These are phyloP conservation scores for Neuroscelio doddi DNA, from an alignment of 2,888 invertebrate species.

Conservation along the genomic window DNA sequence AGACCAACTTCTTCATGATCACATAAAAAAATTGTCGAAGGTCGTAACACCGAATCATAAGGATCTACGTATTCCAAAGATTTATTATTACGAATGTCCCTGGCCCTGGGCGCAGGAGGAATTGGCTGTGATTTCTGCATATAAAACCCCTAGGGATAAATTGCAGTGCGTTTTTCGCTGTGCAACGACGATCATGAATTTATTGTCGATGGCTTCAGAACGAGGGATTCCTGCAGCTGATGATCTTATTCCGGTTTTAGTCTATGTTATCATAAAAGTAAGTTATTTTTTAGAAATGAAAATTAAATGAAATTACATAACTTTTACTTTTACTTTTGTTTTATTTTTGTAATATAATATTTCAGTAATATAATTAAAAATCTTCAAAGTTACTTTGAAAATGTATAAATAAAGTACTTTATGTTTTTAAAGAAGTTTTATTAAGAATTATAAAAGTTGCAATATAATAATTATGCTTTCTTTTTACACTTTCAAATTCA, in stretches of 20 bases:
- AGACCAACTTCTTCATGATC: constrained; percentile 91
- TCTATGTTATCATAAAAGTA: constrained; percentile 96
- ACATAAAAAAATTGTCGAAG: constrained; percentile 86
- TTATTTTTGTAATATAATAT: too few relatives aligned
- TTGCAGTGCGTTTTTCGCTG: constrained; percentile 88
- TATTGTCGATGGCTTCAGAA: constrained; percentile 88
- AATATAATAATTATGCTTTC: too few relatives aligned
- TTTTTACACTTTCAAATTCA: too few relatives aligned
- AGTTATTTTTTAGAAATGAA: constrained; percentile 24
- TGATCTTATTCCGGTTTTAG: constrained; percentile 96
- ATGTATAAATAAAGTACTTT: too few relatives aligned
- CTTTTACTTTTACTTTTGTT: too few relatives aligned
- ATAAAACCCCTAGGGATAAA: constrained; percentile 92
- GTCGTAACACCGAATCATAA: constrained; percentile 86
- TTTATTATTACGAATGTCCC: constrained; percentile 92
- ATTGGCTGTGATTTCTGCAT: constrained; percentile 89
- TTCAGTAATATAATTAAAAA: too few relatives aligned
- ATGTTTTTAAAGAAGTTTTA: too few relatives aligned
- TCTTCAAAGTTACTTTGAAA: neutral
- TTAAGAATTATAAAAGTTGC: too few relatives aligned
- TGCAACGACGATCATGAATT: constrained; percentile 94
- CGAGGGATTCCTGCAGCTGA: constrained; percentile 89
- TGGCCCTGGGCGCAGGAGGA: constrained; percentile 96
- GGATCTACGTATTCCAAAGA: constrained; percentile 86
- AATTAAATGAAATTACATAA: too few relatives aligned